Evolutionary conservation across 2,797 vertebrate species (phyloP).

Genomic region (Chelidonichthys spinosus): DNA sequence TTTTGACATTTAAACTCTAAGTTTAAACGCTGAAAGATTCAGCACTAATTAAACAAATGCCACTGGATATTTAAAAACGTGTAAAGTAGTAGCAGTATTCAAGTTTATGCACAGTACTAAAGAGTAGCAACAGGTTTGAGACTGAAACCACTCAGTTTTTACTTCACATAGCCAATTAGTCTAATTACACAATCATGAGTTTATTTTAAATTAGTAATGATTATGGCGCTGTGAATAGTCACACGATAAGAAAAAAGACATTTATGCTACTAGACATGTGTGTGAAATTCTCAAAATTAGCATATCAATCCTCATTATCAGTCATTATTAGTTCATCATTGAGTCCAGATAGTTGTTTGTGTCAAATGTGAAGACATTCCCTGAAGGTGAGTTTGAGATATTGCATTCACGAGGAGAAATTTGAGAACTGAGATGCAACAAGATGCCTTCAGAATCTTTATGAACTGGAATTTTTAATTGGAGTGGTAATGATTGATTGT

Average conservation of each 20-base stretch:
- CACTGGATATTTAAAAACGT: neutral
- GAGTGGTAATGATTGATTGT: neutral
- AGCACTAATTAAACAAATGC: neutral
- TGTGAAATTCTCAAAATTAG: neutral
- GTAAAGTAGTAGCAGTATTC: neutral
- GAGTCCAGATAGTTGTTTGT: neutral
- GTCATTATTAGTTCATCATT: neutral
- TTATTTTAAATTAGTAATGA: neutral
- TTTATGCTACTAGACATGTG: neutral
- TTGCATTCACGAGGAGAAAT: neutral
- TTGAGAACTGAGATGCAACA: neutral
- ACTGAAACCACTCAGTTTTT: no score
- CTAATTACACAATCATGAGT: no score
- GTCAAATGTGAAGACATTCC: neutral
- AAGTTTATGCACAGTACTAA: neutral
- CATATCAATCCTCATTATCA: neutral
- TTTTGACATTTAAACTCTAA: neutral
- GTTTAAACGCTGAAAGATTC: neutral
- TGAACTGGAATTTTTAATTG: neutral
- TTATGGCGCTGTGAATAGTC: neutral
- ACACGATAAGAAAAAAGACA: neutral
- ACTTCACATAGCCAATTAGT: no score
- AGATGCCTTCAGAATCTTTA: neutral
- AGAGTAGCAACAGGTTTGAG: no score
- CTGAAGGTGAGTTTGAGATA: neutral